Conservation (phyloP, 1,140 invertebrate genomes). For the Coelopa frigida region DNA sequence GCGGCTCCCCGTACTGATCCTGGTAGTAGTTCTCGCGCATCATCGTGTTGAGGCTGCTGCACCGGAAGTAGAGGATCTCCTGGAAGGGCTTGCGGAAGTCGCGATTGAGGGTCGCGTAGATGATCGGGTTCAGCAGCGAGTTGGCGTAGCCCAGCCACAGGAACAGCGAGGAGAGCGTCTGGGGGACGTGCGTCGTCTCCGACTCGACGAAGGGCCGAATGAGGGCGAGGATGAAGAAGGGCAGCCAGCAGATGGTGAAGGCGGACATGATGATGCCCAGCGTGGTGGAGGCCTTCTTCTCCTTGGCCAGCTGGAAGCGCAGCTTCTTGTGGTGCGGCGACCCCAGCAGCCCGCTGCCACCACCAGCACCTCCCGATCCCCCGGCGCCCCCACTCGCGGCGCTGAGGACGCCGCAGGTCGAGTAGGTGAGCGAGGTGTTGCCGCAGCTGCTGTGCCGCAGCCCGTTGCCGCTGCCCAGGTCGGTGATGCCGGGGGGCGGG, state of each 20-base stretch:
- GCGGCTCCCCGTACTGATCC: constrained; percentile 78
- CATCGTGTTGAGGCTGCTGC: constrained; percentile 79
- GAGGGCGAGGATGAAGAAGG: constrained; percentile 90
- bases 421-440: constrained; percentile 23
- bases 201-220: constrained; percentile 68
- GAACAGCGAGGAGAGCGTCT: constrained; percentile 65
- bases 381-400: constrained; percentile 31
- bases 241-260: constrained; percentile 94
- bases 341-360: constrained; percentile 40
- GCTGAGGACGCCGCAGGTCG: constrained; percentile 10
- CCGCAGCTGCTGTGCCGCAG: constrained; percentile 31
- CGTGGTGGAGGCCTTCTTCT: constrained; percentile 91
- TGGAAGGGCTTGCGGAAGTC: constrained; percentile 91
- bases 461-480: constrained; percentile 24
- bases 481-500: constrained; percentile 33
- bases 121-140: constrained; percentile 85
- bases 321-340: constrained; percentile 65
- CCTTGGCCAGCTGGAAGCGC: constrained; percentile 75
- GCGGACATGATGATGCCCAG: constrained; percentile 96
- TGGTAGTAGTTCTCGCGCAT: constrained; percentile 90
- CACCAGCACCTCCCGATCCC: constrained; percentile 33
- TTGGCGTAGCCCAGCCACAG: constrained; percentile 93
- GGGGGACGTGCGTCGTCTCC: constrained; percentile 59
- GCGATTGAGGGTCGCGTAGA: constrained; percentile 85
- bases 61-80: constrained; percentile 82